Evolutionary conservation across 2,888 invertebrate species (phyloP), one percentile per base, ranked within the genome.

Genomic region (Frankliniella fusca): DNA sequence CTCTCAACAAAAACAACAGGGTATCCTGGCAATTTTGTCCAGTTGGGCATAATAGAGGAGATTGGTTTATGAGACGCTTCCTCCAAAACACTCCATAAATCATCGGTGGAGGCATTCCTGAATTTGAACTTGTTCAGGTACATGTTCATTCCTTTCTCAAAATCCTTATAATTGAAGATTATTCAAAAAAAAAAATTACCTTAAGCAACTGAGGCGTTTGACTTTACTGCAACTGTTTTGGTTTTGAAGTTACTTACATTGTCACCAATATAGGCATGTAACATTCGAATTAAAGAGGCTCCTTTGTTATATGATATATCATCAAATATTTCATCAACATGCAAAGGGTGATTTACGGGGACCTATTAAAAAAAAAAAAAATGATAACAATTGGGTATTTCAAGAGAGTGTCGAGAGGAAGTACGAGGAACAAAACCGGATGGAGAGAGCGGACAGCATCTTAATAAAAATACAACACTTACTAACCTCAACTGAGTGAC

Each of bases 321-420:
- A 90, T 99, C 98, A 90, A 98, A 99, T 85, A 99, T 98, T 88
- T 98, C 97, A 89, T 97, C 97, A 83, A 98, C 95, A 89, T 98
- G 98, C 12, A 94, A 93, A 0, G 98, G 98, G 89, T 97, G 95
- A 0, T 95, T 94, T 0, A 98, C 97, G n/a, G 96, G 95, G 15
- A 92, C 90, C 90, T 90, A 84, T 48, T 85, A 85, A 81, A 84
- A 2, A 80, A 54, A 20, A 81, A 15, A 23, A 20, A 82, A 20
- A 79, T 27, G 12, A 79, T 3, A 61, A 11, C n/a, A 70, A 38
- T 38, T 38, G n/a, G n/a, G n/a, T n/a, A n/a, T n/a, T n/a, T n/a
- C n/a, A n/a, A n/a, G n/a, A n/a, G n/a, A n/a, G n/a, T n/a, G n/a
- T n/a, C n/a, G n/a, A n/a, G n/a, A n/a, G n/a, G n/a, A n/a, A n/a